Conservation (phyloP, 2,797 vertebrate genomes). For the Betta splendens region DNA sequence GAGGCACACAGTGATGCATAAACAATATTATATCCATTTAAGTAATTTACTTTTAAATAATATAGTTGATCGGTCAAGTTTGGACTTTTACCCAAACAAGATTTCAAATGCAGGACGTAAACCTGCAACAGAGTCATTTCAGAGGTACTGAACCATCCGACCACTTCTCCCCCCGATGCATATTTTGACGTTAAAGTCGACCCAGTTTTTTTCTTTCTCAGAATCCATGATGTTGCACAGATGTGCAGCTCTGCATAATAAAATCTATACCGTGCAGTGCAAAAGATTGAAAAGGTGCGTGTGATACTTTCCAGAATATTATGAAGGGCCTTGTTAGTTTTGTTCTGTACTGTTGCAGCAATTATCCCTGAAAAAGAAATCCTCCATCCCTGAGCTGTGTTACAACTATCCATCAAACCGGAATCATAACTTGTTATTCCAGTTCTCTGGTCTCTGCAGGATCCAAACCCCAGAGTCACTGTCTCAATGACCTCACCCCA, state of each 20-base stretch:
- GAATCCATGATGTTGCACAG: slow-evolving; percentile 7
- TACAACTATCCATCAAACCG: background rate
- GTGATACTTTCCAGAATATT: slow-evolving; percentile 18
- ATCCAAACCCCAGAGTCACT: background rate
- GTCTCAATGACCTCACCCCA: background rate
- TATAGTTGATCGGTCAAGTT: too few species aligned
- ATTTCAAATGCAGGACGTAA: too few species aligned
- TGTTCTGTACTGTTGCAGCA: background rate
- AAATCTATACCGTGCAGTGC: background rate
- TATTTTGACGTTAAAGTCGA: background rate
- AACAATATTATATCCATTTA: too few species aligned
- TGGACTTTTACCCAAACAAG: too few species aligned
- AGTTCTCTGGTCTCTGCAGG: background rate
- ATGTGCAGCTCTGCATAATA: background rate
- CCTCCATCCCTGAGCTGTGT: background rate
- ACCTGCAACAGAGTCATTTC: too few species aligned
- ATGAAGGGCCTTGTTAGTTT: background rate
- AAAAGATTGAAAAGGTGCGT: slow-evolving; percentile 1
- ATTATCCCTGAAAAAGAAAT: background rate
- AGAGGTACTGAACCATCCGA: too few species aligned
- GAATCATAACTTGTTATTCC: background rate
- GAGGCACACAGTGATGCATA: too few species aligned
- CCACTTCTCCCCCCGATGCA: background rate
- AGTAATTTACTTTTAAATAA: too few species aligned
- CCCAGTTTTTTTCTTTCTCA: background rate